Base-by-base conservation (phyloP, 2,888 invertebrate species). In the Heteropelma amictum region DNA sequence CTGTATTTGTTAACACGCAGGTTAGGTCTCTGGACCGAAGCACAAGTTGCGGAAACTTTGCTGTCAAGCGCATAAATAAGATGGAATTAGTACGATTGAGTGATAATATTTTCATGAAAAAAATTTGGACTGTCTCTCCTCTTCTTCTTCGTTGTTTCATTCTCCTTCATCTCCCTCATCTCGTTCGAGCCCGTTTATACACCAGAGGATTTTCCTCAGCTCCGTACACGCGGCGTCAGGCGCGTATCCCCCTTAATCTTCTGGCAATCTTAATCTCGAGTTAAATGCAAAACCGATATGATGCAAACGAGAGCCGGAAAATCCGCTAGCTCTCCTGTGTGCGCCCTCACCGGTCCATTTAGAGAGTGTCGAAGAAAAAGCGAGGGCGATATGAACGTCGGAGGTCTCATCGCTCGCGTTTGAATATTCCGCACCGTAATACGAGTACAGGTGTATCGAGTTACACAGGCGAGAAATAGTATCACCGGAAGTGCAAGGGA, bases 241-340 rank as follows among this genome's bases (percentile, higher is more conserved):
- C 40, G 51, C 53, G 45, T 47, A 40, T 12, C 21, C 74, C 81
- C 83, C 82, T 86, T 85, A 85, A 85, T 86, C 84, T 83, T 80
- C 78, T 58, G 68, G 80, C 83, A 86, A 83, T 86, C 85, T 86
- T 85, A 84, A 86, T 86, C 86, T 82, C 81, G 77, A 80, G 78
- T 81, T 82, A 80, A 84, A 85, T 80, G 83, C 77, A 83, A 84
- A 84, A 85, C 83, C 84, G 84, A 86, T 84, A 84, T 84, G 84
- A 83, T 83, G 84, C 83, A 86, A 84, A 86, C 82, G 80, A 78
- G 78, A 54, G 60, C 45, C 80, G 72, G 78, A 82, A 84, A 83
- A 83, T 84, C 78, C 79, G 74, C 47, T 58, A 47, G 65, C 74
- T 70, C 45, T 10, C n/a, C n/a, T n/a, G n/a, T 40, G 47, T 54